These are phyloP conservation scores for Aldabrachelys gigantea DNA, from an alignment of 2,113 vertebrate species.

Conservation along the genomic window DNA sequence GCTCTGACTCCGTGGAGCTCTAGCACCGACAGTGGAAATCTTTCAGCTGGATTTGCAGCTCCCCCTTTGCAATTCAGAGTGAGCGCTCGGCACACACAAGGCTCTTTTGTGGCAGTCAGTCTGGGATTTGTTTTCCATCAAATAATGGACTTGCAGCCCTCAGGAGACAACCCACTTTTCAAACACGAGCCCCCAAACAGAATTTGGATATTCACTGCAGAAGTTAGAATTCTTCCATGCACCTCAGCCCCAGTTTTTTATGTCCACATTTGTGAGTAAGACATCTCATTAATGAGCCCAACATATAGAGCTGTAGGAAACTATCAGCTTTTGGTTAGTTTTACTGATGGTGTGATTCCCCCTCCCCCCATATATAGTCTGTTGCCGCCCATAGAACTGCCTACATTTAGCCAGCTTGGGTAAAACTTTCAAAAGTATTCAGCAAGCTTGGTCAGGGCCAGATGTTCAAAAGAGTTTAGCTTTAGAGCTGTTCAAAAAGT, in stretches of 20 bases:
- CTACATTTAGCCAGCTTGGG: not conserved
- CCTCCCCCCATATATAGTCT: fast-evolving
- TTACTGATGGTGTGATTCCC: constrained; percentile 24
- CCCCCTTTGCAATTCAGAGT: not conserved
- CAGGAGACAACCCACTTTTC: constrained; percentile 40
- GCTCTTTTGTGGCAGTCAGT: not conserved
- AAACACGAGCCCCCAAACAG: constrained; percentile 23
- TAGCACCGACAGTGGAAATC: constrained; percentile 61
- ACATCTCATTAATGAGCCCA: constrained; percentile 51
- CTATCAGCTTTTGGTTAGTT: not conserved
- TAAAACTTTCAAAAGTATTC: not conserved
- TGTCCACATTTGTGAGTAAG: constrained; percentile 25
- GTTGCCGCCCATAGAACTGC: not conserved
- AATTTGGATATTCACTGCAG: not conserved
- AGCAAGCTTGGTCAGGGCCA: not conserved
- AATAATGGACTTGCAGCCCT: constrained; percentile 64
- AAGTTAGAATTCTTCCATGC: constrained; percentile 2
- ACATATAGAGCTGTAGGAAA: constrained; percentile 16
- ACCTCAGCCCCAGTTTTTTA: not conserved
- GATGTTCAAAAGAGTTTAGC: not conserved
- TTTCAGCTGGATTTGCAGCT: constrained; percentile 57
- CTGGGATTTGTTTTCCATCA: constrained; percentile 59
- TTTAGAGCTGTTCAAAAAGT: not conserved
- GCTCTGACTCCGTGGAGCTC: constrained; percentile 23
- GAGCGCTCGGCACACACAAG: constrained; percentile 12